Percentiles rank a stretch among this genome's conserved stretches.
phyloP scores from a whole-genome alignment of 2,113 vertebrate genomes.

The Barbus barbus region DNA sequence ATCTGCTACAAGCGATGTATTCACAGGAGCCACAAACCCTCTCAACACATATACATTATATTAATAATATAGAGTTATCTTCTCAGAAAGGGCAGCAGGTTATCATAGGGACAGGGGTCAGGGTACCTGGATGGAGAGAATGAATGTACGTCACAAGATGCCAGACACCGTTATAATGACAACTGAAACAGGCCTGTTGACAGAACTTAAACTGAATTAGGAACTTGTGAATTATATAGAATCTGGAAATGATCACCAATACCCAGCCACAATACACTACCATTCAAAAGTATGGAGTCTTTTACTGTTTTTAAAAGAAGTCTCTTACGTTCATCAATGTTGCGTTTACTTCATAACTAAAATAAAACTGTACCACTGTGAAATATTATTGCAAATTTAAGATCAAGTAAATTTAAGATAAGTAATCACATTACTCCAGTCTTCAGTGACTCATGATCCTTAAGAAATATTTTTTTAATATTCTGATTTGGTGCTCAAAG shows the following conservation, averaged over 20 bases:
- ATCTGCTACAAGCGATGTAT: constrained; percentile 34
- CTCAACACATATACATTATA: not conserved
- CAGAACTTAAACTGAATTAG: not conserved
- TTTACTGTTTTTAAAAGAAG: not conserved
- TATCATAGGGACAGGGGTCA: not conserved
- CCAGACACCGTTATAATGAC: not conserved
- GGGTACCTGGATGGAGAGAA: not conserved
- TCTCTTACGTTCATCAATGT: not conserved
- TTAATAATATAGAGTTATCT: constrained; percentile 48
- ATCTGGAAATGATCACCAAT: not conserved
- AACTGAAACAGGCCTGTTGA: not conserved
- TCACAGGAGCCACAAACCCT: constrained; percentile 23
- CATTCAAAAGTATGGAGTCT: not conserved
- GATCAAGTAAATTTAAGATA: no score
- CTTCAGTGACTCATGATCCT: not conserved
- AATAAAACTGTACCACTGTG: not conserved
- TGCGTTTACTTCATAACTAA: not conserved
- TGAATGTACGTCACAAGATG: not conserved
- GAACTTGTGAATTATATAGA: not conserved
- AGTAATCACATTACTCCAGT: not conserved
- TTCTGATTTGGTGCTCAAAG: not conserved
- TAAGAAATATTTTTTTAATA: not conserved
- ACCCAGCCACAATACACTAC: not conserved
- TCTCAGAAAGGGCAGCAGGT: not conserved
- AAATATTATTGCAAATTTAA: not conserved